phyloP scores from a whole-genome alignment of 2,113 vertebrate species.

The Collichthys lucidus region DNA sequence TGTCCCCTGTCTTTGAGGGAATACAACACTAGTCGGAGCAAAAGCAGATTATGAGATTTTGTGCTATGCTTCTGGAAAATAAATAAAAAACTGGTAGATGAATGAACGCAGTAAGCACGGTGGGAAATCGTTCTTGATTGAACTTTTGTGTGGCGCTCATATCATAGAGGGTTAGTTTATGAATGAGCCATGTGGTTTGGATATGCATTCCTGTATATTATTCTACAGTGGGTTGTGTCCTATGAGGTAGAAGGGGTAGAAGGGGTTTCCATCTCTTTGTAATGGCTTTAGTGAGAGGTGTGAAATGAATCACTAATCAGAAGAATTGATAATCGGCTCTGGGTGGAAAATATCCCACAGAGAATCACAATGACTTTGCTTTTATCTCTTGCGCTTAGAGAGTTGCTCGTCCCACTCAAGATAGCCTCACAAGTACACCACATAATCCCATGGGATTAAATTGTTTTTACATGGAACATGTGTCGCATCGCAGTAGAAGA shows the following conservation, averaged over 20 bases:
- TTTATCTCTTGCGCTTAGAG: slow-evolving; percentile 61
- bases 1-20: slow-evolving; percentile 49
- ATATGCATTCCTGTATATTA: slow-evolving; percentile 18
- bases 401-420: slow-evolving; percentile 38
- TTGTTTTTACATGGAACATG: slow-evolving; percentile 49
- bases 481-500: slow-evolving; percentile 32
- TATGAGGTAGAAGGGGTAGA: slow-evolving; percentile 4
- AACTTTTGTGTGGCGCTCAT: slow-evolving; percentile 1
- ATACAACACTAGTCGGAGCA: slow-evolving; percentile 68
- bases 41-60: slow-evolving; percentile 85
- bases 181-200: slow-evolving; percentile 2
- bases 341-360: slow-evolving; percentile 63
- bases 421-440: slow-evolving; percentile 44
- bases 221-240: background rate
- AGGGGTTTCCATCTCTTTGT: slow-evolving; percentile 34
- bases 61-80: slow-evolving; percentile 53
- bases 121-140: slow-evolving; percentile 44
- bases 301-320: slow-evolving; percentile 60
- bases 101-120: slow-evolving; percentile 52
- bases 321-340: slow-evolving; percentile 57
- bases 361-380: slow-evolving; percentile 69
- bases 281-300: slow-evolving; percentile 40
- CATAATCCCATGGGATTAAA: slow-evolving; percentile 71
- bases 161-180: background rate
- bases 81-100: slow-evolving; percentile 50